These are phyloP conservation scores for Gallinago solitaria DNA, from an alignment of 2,797 vertebrate species.

Conservation along the genomic window DNA sequence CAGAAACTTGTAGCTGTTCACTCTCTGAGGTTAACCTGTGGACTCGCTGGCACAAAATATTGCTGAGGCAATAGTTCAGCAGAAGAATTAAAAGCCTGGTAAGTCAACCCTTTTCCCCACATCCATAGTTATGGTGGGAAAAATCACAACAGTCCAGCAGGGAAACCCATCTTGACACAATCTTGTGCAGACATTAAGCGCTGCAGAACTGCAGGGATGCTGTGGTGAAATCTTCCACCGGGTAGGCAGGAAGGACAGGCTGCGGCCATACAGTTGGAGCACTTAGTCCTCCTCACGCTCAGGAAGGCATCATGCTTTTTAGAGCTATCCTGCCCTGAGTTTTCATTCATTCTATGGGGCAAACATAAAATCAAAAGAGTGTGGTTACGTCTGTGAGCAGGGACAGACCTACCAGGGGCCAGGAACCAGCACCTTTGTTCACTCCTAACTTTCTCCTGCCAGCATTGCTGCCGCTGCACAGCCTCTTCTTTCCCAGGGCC, in stretches of 20 bases:
- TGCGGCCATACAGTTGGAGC: fast-evolving
- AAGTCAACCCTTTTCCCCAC: neutral
- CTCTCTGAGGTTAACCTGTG: neutral
- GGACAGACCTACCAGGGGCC: neutral
- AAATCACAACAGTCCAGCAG: neutral
- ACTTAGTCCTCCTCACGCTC: fast-evolving
- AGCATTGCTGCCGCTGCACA: fast-evolving
- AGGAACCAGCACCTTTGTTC: neutral
- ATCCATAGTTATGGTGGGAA: neutral
- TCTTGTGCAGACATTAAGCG: neutral
- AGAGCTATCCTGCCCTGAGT: neutral
- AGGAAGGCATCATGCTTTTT: neutral
- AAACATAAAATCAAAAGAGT: neutral
- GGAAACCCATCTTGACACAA: neutral
- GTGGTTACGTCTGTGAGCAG: neutral
- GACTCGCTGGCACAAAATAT: neutral
- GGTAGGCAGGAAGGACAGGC: neutral
- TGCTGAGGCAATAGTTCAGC: neutral
- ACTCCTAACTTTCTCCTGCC: neutral
- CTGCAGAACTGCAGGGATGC: neutral
- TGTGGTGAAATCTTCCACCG: neutral
- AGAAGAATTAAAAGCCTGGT: neutral
- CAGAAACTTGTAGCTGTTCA: neutral
- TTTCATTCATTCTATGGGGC: neutral
- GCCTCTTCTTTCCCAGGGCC: neutral